phyloP scores from a whole-genome alignment of 2,797 vertebrate species.

The Poecile montanus region DNA sequence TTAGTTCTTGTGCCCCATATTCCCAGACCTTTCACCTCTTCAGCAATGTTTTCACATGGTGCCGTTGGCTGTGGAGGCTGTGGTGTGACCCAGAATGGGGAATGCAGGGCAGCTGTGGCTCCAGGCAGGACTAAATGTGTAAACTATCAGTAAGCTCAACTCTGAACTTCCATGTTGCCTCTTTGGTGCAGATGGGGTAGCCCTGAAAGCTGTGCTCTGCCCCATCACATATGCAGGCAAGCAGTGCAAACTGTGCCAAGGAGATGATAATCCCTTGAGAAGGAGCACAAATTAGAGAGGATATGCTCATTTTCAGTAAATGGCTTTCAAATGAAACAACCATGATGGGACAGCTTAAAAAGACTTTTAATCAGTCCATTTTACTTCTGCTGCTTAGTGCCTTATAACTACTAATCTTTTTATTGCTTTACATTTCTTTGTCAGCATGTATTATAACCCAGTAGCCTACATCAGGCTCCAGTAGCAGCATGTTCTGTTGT shows the following conservation, averaged over 20 bases:
- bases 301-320: conserved; percentile 2
- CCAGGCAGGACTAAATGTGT: not conserved
- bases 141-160: not conserved
- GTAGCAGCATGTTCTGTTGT: not conserved
- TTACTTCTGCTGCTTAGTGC: not conserved
- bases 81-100: not conserved
- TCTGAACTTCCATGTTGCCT: not conserved
- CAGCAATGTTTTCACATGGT: not conserved
- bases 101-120: not conserved
- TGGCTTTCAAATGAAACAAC: not conserved
- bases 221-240: not conserved
- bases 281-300: not conserved
- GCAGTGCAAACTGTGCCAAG: not conserved
- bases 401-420: not conserved
- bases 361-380: not conserved
- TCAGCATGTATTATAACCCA: not conserved
- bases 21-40: not conserved
- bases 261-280: not conserved
- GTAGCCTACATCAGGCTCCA: not conserved
- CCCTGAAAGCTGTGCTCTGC: not conserved
- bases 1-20: not conserved
- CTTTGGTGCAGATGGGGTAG: not conserved
- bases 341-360: not conserved
- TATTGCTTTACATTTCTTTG: not conserved
- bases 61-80: not conserved